Evolutionary conservation across 2,888 invertebrate species (phyloP), one percentile per base, ranked within the genome.

Genomic region (Pheosia gnoma): DNA sequence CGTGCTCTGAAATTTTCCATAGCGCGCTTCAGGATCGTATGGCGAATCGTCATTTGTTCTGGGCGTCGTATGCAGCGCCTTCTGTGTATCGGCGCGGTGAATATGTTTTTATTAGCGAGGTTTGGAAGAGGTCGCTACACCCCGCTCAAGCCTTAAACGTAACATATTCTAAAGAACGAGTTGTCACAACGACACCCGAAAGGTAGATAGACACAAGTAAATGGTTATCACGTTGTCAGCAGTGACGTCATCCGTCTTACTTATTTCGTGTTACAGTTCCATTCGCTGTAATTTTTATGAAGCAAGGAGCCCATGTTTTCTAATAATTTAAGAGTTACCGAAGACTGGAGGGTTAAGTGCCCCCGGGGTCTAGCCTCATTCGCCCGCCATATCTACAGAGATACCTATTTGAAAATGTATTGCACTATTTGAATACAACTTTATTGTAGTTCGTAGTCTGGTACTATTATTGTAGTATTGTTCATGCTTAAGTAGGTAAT

Each of bases 111-210:
- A 25, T 25, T 25, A 25, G 25, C 25, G 25, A 25, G 25, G 2
- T 25, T 25, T 25, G 25, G 1, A 25, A 25, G 25, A 1, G 25
- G 9, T 11, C 47, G 49, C 11, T 9, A 10, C 4, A 57, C 56
- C 10, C 10, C 13, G 39, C n/a, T 10, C 4, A 5, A 25, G 1
- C 63, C 60, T 60, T 43, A 60, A 36, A 45, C 10, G 45, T 56
- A 59, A 53, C 45, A 25, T 63, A 59, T 60, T 63, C 51, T 56
- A 52, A 37, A 52, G 38, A 63, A 60, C 47, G 56, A 38, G 58
- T 52, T 56, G 45, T 53, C 53, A 53, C 53, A 38, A 36, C 37
- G 11, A 0, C 37, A n/a, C 45, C 49, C 59, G n/a, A 45, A 10
- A 53, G n/a, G 56, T 58, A 45, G 55, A 38, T 4, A 53, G 0